Evolutionary conservation across 2,797 vertebrate species (phyloP).

Genomic region (Myotis pilosus): DNA sequence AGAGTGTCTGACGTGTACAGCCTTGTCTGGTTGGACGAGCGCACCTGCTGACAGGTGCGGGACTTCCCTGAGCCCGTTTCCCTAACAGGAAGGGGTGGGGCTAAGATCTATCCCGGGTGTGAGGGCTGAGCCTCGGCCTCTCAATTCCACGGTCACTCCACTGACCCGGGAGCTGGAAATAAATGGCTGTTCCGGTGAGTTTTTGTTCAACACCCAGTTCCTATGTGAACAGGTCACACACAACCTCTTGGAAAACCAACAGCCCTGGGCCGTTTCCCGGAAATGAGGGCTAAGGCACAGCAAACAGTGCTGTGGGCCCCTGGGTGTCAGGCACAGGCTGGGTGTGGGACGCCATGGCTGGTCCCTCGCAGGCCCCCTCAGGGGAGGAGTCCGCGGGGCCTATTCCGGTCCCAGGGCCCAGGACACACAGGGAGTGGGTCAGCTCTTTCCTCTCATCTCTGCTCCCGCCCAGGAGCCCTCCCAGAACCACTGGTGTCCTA

Average conservation of each 20-base stretch:
- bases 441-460: not conserved
- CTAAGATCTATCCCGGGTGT: too few species aligned
- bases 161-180: not conserved
- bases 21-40: too few species aligned
- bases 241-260: rapidly evolving
- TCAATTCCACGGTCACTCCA: too few species aligned
- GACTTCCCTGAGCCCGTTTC: too few species aligned
- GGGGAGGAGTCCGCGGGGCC: rapidly evolving
- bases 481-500: rapidly evolving
- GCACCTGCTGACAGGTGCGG: too few species aligned
- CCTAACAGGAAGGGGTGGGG: too few species aligned
- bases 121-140: too few species aligned
- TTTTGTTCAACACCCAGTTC: not conserved
- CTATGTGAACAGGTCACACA: not conserved
- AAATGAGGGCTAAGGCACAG: not conserved
- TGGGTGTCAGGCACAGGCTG: too few species aligned
- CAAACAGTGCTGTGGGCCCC: too few species aligned
- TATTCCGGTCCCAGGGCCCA: rapidly evolving
- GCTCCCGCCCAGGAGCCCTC: not conserved
- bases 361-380: not conserved
- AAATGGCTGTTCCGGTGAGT: too few species aligned
- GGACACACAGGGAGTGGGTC: rapidly evolving
- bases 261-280: not conserved
- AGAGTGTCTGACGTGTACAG: too few species aligned
- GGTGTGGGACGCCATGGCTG: rapidly evolving